Evolutionary conservation across 2,888 invertebrate species (phyloP), one percentile per base, ranked within the genome.

Genomic region (Lamproptera curius): DNA sequence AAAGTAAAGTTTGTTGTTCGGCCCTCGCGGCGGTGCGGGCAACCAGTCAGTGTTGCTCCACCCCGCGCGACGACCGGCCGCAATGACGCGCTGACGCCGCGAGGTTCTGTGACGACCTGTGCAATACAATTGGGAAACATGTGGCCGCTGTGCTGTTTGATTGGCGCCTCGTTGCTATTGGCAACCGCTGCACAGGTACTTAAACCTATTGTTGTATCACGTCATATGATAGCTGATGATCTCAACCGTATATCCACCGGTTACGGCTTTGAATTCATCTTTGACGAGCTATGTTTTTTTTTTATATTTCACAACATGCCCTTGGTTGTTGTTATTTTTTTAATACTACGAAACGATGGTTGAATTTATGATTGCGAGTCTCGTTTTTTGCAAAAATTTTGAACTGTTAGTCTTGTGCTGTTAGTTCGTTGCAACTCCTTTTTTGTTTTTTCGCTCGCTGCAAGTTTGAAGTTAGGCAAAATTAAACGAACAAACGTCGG

Each of bases 1-100:
- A 86, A 85, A 84, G 82, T 85, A 82, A 83, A 83, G 74, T 80
- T 78, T 70, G 76, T 79, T 72, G 70, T 73, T 68, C 65, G 65
- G 58, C 54, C 56, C 60, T 61, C 61, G 61, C 63, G 62, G 63
- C 62, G 57, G 63, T 42, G 58, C 55, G 56, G 51, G 39, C 43
- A 34, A 39, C 41, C 41, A 37, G 65, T 61, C 85, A 86, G 86
- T 87, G 77, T 75, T 67, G 73, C 73, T 76, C 64, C 67, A 73
- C 65, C 65, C 69, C 75, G 78, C 80, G 76, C 68, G 49, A 66
- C 64, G 74, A 72, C 65, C 76, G 75, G 76, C 72, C 76, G 74
- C 71, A 67, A 85, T 84, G 68, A 47, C 62, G 72, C 75, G 69
- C 67, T 84, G 65, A 80, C 67, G 63, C 63, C 68, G 51, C 45